Evolutionary conservation across 1,140 invertebrate genomes (phyloP).

Genomic region (Hycleus phaleratus): DNA sequence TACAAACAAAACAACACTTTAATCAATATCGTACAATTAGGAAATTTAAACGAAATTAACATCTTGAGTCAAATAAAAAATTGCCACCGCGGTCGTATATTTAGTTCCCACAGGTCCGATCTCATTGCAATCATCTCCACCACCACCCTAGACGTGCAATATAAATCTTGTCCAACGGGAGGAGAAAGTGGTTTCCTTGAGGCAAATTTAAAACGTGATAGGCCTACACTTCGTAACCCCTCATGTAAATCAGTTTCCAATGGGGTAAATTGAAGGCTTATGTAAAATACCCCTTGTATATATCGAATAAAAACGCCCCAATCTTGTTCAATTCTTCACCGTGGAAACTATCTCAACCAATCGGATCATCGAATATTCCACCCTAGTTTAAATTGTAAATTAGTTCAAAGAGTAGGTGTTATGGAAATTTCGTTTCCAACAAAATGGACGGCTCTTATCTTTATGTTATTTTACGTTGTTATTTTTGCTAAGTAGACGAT

Average conservation of each 20-base stretch:
- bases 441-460: slow-evolving; percentile 1
- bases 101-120: no score
- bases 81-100: no score
- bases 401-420: slow-evolving; percentile 3
- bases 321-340: slow-evolving; percentile 1
- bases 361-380: slow-evolving; percentile 5
- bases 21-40: not conserved
- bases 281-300: slow-evolving; percentile 23
- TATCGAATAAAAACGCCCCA: not conserved
- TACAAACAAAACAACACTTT: not conserved
- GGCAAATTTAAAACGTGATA: no score
- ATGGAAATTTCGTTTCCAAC: not conserved
- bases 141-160: no score
- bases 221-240: not conserved
- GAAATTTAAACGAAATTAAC: not conserved
- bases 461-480: not conserved
- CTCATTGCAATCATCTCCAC: no score
- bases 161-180: no score
- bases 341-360: slow-evolving; percentile 30
- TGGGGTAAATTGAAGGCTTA: slow-evolving; percentile 10
- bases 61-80: no score
- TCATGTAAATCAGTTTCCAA: slow-evolving; percentile 27
- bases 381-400: slow-evolving; percentile 37
- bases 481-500: not conserved
- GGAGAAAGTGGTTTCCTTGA: no score